Conservation (phyloP, 30 jellyfish, hydroid and myxozoan genomes). For the Phacellophora camtschatica region DNA sequence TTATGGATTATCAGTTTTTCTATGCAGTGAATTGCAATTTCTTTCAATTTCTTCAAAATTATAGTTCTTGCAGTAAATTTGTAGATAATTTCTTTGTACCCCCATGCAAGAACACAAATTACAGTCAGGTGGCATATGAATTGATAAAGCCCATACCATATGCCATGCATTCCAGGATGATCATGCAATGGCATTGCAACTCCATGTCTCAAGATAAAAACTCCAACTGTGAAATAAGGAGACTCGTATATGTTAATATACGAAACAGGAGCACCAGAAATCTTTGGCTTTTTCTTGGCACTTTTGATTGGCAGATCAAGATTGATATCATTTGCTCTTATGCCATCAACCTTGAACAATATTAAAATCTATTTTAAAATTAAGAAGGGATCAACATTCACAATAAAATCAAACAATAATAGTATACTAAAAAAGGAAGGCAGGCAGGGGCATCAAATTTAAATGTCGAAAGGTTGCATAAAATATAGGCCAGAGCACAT, state of each 20-base stretch:
- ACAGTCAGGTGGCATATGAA: no score
- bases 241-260: slow-evolving; percentile 73
- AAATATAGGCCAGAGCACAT: no score
- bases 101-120: no score
- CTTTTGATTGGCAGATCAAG: slow-evolving; percentile 16
- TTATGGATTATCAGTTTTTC: no score
- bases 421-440: no score
- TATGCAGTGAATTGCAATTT: no score
- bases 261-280: slow-evolving; percentile 81
- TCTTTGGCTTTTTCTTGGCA: neutral
- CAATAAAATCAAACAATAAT: no score
- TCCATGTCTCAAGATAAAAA: slow-evolving; percentile 70
- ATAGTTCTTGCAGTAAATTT: no score
- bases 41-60: no score
- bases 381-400: neutral
- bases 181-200: slow-evolving; percentile 88
- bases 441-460: no score
- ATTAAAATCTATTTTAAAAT: neutral
- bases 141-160: slow-evolving; percentile 57
- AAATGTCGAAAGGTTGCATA: no score
- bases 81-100: no score
- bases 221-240: slow-evolving; percentile 74
- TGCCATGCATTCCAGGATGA: slow-evolving; percentile 95
- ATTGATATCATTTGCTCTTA: slow-evolving; percentile 38
- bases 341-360: slow-evolving; percentile 22